phyloP scores from a whole-genome alignment of 2,888 invertebrate species.

The Trimorus sp. region DNA sequence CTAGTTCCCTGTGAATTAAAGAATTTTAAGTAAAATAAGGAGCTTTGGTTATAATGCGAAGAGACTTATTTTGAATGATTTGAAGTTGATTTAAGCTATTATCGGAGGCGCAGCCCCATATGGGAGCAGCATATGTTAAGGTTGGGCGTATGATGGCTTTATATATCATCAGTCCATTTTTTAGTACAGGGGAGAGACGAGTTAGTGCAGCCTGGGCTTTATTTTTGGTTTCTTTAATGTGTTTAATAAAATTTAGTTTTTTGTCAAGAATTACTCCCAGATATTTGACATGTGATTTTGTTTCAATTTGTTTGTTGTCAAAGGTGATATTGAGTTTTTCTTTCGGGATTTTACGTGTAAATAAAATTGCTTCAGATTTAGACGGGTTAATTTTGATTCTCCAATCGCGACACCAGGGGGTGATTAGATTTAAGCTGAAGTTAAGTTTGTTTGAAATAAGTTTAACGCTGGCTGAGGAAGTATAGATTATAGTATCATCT shows the following conservation, averaged over 20 bases:
- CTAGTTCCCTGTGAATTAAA: no score
- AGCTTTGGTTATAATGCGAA: conserved; percentile 9
- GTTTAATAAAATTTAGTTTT: conserved; percentile 56
- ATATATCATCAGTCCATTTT: conserved; percentile 66
- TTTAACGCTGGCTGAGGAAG: neutral
- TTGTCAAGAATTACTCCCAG: conserved; percentile 66
- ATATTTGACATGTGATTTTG: no score
- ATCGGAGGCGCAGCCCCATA: conserved; percentile 42
- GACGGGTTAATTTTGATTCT: conserved; percentile 48
- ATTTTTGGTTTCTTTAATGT: conserved; percentile 36
- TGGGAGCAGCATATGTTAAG: conserved; percentile 67
- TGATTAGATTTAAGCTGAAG: neutral
- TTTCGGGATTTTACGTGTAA: conserved; percentile 5
- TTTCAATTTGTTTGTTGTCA: no score
- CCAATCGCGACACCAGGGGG: conserved; percentile 3
- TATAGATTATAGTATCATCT: conserved; percentile 38
- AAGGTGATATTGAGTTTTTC: conserved; percentile 3
- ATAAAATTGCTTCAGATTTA: conserved; percentile 61
- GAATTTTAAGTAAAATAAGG: neutral
- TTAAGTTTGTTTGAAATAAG: conserved; percentile 13
- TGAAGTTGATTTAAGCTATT: conserved; percentile 22
- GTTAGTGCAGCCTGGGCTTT: conserved; percentile 21
- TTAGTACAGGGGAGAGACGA: conserved; percentile 36
- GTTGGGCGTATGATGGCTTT: conserved; percentile 66
- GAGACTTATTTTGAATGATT: conserved; percentile 37